Evolutionary conservation across 53 echinoderm and acorn worm genomes (phyloP).

Genomic region (Echinarachnius parma): DNA sequence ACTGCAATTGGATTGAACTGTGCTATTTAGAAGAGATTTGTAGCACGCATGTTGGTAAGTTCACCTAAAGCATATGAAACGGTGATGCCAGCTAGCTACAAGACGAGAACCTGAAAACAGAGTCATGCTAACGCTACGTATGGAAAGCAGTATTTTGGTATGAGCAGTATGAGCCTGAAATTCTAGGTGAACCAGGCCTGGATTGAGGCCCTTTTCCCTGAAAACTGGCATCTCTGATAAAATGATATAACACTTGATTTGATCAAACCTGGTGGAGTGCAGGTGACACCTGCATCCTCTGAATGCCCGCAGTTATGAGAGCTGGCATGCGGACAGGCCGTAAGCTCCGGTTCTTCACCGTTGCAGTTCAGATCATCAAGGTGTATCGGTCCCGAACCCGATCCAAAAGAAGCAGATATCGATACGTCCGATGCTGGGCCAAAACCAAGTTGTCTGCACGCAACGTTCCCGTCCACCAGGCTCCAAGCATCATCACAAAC

Average conservation of each 20-base stretch:
- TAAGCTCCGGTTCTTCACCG: neutral
- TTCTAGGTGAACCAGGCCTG: too few relatives aligned
- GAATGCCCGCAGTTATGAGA: slow-evolving; percentile 3
- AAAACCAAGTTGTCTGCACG: slow-evolving; percentile 15
- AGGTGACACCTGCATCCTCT: slow-evolving; percentile 42
- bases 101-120: too few relatives aligned
- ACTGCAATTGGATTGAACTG: too few relatives aligned
- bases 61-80: too few relatives aligned
- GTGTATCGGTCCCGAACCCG: slow-evolving; percentile 26
- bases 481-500: slow-evolving; percentile 37
- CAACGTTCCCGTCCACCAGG: slow-evolving; percentile 8
- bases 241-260: neutral
- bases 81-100: too few relatives aligned
- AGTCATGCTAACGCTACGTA: too few relatives aligned
- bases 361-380: slow-evolving; percentile 2
- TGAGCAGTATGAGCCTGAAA: too few relatives aligned
- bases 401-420: neutral
- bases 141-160: too few relatives aligned
- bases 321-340: neutral
- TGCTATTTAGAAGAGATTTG: too few relatives aligned
- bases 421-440: neutral
- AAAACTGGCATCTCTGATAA: too few relatives aligned
- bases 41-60: too few relatives aligned
- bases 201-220: too few relatives aligned
- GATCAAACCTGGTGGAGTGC: neutral